Conservation (phyloP, 2,113 vertebrate species). For the Bombycilla garrulus region DNA sequence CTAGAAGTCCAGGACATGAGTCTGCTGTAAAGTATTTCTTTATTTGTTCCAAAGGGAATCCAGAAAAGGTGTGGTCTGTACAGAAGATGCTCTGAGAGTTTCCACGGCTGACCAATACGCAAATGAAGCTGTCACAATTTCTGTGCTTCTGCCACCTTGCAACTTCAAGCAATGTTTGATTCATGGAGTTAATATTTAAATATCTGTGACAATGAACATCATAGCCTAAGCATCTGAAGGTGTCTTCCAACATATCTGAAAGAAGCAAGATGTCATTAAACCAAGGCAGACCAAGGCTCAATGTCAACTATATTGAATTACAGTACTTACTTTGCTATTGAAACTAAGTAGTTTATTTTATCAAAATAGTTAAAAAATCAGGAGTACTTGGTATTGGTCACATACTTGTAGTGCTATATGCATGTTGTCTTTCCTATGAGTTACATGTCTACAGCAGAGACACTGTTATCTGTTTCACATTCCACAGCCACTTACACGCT, state of each 20-base stretch:
- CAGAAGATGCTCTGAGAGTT: constrained; percentile 73
- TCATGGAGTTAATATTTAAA: constrained; percentile 10
- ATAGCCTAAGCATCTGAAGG: constrained; percentile 81
- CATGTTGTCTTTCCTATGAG: neutral
- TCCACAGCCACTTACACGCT: neutral
- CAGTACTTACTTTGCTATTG: neutral
- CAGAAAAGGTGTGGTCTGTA: constrained; percentile 60
- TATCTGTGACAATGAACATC: constrained; percentile 55
- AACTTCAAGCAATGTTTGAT: constrained; percentile 40
- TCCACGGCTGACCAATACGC: constrained; percentile 86
- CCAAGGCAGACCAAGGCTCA: neutral
- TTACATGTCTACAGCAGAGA: neutral
- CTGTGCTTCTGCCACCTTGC: constrained; percentile 57
- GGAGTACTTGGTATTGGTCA: neutral
- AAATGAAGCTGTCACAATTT: constrained; percentile 78
- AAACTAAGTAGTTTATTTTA: neutral
- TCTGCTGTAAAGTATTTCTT: constrained; percentile 77
- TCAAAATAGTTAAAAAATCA: neutral
- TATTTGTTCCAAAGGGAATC: constrained; percentile 73
- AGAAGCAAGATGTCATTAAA: neutral
- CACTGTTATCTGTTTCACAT: neutral
- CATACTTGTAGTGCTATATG: neutral
- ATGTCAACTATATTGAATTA: neutral
- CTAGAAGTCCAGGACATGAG: constrained; percentile 76
- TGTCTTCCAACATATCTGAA: constrained; percentile 75